Percentiles rank a stretch among this genome's conserved stretches.
Conservation (phyloP, 2,113 vertebrate species). For the Corythornis madagascariensis region DNA sequence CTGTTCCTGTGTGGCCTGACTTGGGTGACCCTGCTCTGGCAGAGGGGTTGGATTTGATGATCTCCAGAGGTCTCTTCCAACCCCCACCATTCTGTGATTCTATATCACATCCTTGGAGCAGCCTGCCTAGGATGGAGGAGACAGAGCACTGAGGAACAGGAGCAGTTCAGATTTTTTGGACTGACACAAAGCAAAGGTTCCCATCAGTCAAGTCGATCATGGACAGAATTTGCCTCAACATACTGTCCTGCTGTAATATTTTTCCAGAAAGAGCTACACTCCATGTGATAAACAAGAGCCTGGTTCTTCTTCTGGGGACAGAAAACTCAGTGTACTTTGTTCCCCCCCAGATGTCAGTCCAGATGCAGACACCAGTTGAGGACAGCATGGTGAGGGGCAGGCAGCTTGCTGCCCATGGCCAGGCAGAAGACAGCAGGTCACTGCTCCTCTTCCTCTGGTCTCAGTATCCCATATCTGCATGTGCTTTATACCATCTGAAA, state of each 20-base stretch:
- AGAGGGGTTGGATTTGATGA: too few relatives aligned
- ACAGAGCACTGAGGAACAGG: fast-evolving
- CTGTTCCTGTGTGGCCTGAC: too few relatives aligned
- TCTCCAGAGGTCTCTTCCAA: too few relatives aligned
- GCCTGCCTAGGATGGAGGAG: background rate
- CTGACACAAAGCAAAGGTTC: background rate
- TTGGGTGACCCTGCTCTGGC: too few relatives aligned
- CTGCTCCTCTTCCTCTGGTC: background rate
- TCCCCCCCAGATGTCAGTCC: background rate
- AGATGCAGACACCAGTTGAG: background rate
- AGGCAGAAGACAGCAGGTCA: background rate
- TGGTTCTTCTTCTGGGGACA: background rate
- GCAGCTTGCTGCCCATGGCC: background rate
- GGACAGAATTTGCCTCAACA: background rate
- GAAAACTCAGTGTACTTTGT: background rate
- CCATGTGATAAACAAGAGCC: background rate
- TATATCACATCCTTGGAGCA: background rate
- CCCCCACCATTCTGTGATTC: too few relatives aligned
- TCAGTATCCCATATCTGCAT: background rate
- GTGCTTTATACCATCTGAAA: background rate
- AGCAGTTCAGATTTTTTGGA: background rate
- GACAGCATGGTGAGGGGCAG: background rate
- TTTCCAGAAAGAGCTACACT: background rate
- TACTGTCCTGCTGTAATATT: background rate
- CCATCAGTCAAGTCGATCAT: background rate